Conservation (phyloP, 2,113 vertebrate genomes). For the Gambusia holbrooki region DNA sequence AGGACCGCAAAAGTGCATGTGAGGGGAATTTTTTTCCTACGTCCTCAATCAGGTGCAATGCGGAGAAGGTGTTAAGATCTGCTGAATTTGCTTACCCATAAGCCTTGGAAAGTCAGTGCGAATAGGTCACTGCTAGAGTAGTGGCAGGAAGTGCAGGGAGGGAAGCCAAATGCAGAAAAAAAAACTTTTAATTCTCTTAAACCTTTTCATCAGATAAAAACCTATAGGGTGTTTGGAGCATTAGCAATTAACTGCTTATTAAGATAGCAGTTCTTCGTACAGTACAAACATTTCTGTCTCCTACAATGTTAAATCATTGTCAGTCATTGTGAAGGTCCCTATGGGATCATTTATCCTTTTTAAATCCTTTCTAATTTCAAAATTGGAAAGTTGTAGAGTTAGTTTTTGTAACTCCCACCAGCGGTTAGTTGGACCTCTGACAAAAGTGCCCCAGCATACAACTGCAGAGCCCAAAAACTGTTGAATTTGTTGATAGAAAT, state of each 20-base stretch:
- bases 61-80: conserved; percentile 76
- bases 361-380: conserved; percentile 23
- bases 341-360: conserved; percentile 20
- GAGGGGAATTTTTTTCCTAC: conserved; percentile 48
- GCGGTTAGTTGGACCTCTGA: not conserved
- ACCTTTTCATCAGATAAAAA: conserved; percentile 58
- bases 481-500: not conserved
- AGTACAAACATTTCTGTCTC: conserved; percentile 35
- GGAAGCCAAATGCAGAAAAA: conserved; percentile 26
- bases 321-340: conserved; percentile 34
- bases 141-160: conserved; percentile 49
- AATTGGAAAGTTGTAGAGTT: conserved; percentile 16
- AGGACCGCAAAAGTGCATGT: conserved; percentile 75
- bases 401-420: conserved; percentile 1
- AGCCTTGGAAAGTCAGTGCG: conserved; percentile 53
- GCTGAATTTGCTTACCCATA: conserved; percentile 79
- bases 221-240: conserved; percentile 38
- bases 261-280: conserved; percentile 34
- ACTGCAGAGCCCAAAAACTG: not conserved
- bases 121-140: conserved; percentile 61
- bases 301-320: conserved; percentile 34
- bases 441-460: not conserved
- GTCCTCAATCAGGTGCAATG: conserved; percentile 74
- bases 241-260: conserved; percentile 53
- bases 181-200: conserved; percentile 41